Percentiles rank a stretch among this genome's conserved stretches.
phyloP scores from a whole-genome alignment of 2,113 vertebrate genomes.

The Synodontis membranacea region DNA sequence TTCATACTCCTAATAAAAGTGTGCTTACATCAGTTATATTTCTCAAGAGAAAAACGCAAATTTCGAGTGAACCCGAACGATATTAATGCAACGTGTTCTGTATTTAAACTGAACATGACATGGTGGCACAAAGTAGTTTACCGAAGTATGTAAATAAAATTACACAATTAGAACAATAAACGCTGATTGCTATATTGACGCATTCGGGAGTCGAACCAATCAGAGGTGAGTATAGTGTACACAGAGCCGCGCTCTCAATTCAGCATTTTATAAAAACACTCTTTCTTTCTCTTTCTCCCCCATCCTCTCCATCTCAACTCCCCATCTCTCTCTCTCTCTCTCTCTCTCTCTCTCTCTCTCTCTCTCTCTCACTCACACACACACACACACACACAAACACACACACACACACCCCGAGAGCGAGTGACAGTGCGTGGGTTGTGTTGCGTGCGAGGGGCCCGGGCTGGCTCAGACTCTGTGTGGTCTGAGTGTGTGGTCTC shows the following conservation, averaged over 20 bases:
- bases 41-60: too few species aligned
- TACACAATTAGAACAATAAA: neutral
- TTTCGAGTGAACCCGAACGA: neutral
- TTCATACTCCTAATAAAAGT: neutral
- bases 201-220: neutral
- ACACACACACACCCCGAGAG: constrained; percentile 24
- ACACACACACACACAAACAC: constrained; percentile 24
- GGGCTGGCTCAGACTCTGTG: constrained; percentile 52
- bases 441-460: constrained; percentile 58
- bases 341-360: neutral
- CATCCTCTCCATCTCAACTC: too few species aligned
- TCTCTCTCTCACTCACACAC: neutral
- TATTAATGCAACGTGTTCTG: neutral
- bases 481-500: constrained; percentile 61
- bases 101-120: neutral
- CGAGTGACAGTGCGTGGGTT: constrained; percentile 45
- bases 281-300: neutral
- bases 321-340: neutral
- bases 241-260: neutral
- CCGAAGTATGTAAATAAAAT: neutral
- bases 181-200: neutral
- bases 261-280: neutral
- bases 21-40: neutral
- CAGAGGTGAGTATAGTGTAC: neutral
- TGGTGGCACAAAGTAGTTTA: too few species aligned